These are phyloP conservation scores for Cyphomyrus discorhynchus DNA, from an alignment of 2,113 vertebrate genomes.

Conservation along the genomic window DNA sequence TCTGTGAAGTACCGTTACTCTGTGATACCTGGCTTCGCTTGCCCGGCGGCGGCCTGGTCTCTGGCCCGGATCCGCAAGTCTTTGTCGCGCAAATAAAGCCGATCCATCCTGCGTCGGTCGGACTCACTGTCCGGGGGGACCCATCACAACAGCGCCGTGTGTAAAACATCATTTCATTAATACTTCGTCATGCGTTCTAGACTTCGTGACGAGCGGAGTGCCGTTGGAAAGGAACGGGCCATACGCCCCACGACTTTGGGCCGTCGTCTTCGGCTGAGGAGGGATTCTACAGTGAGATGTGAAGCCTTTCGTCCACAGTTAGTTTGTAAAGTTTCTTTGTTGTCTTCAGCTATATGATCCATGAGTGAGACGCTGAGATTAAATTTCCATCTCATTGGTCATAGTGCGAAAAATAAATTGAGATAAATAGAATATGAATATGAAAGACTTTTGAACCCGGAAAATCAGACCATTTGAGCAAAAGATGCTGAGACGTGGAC, in stretches of 20 bases:
- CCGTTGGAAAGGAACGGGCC: neutral
- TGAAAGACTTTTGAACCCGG: neutral
- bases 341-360: neutral
- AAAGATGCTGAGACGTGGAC: neutral
- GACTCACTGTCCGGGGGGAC: neutral
- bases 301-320: neutral
- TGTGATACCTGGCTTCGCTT: neutral
- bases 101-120: neutral
- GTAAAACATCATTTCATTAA: neutral
- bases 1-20: conserved; percentile 9
- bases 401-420: neutral
- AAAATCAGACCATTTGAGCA: neutral
- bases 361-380: neutral
- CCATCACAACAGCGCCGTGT: neutral
- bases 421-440: neutral
- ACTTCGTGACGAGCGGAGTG: neutral
- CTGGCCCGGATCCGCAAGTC: neutral
- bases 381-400: neutral
- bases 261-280: neutral
- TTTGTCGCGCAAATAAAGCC: neutral
- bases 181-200: neutral
- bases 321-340: neutral
- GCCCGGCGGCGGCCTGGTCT: conserved; percentile 35
- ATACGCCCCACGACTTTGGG: neutral
- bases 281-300: neutral